A percentile compares a stretch with the other conserved stretches of the same genome.
phyloP scores from a whole-genome alignment of 2,888 invertebrate species.

The Meandrusa payeni region DNA sequence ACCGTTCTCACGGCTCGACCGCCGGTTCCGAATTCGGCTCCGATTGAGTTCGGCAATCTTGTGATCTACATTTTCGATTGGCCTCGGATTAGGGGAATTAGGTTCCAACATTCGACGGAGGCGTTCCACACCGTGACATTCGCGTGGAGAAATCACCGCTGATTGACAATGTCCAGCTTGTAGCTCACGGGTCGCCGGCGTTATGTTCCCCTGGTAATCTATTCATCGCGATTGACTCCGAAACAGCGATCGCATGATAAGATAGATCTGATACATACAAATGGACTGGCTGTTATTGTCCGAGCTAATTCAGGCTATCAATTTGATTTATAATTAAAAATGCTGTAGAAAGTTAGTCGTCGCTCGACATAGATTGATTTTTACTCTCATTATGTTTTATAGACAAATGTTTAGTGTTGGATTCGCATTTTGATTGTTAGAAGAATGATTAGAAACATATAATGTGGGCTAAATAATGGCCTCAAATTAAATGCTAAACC shows the following conservation, averaged over 20 bases:
- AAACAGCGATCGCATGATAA: constrained; percentile 54
- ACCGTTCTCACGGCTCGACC: constrained; percentile 75
- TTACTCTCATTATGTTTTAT: constrained; percentile 24
- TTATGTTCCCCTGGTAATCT: constrained; percentile 59
- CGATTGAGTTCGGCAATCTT: constrained; percentile 67
- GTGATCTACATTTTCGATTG: constrained; percentile 77
- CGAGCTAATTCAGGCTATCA: constrained; percentile 55
- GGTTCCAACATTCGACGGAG: constrained; percentile 50
- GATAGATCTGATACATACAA: constrained; percentile 66
- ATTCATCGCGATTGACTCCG: constrained; percentile 44
- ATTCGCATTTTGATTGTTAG: too few species aligned
- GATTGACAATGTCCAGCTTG: constrained; percentile 58
- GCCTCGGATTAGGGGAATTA: constrained; percentile 70
- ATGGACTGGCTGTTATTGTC: constrained; percentile 38
- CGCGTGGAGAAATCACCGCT: constrained; percentile 62
- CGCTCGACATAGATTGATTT: constrained; percentile 40
- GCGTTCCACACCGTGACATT: constrained; percentile 66
- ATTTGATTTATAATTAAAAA: constrained; percentile 59
- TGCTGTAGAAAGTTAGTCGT: constrained; percentile 75
- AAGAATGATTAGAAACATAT: too few species aligned
- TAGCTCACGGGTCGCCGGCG: constrained; percentile 57
- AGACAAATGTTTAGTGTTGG: too few species aligned
- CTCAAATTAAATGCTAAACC: too few species aligned
- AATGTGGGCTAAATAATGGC: too few species aligned
- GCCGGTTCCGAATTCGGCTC: constrained; percentile 56